These are phyloP conservation scores for Asobara japonica DNA, from an alignment of 1,140 invertebrate genomes.

Conservation along the genomic window DNA sequence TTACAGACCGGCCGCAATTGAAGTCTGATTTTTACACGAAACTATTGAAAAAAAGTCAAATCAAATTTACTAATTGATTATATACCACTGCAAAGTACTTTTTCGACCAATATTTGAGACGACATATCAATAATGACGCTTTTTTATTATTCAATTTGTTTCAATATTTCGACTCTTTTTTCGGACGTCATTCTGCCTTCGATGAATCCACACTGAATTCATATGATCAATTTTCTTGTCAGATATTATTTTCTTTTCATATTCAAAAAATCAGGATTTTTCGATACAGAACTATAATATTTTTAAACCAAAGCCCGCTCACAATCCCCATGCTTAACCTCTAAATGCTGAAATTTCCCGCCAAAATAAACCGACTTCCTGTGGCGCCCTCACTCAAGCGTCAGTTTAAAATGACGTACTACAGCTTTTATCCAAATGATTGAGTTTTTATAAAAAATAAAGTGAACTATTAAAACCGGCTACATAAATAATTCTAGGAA, in stretches of 20 bases:
- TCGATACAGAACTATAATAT: no score
- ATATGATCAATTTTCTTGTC: neutral
- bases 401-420: no score
- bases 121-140: conserved; percentile 29
- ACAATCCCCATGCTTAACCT: no score
- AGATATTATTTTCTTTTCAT: conserved; percentile 27
- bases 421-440: no score
- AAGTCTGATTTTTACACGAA: conserved; percentile 37
- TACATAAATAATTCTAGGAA: no score
- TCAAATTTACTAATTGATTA: neutral
- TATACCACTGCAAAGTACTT: conserved; percentile 14
- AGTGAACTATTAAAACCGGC: no score
- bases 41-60: neutral
- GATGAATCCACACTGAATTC: neutral
- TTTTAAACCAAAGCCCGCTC: no score
- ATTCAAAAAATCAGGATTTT: no score
- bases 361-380: no score
- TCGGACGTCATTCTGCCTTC: neutral
- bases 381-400: no score
- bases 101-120: conserved; percentile 42
- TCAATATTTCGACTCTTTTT: neutral
- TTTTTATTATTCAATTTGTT: conserved; percentile 31
- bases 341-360: no score
- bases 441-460: no score
- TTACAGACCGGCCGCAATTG: conserved; percentile 1